These are phyloP conservation scores for Onychomys torridus DNA, from an alignment of 2,797 vertebrate genomes.

Conservation along the genomic window DNA sequence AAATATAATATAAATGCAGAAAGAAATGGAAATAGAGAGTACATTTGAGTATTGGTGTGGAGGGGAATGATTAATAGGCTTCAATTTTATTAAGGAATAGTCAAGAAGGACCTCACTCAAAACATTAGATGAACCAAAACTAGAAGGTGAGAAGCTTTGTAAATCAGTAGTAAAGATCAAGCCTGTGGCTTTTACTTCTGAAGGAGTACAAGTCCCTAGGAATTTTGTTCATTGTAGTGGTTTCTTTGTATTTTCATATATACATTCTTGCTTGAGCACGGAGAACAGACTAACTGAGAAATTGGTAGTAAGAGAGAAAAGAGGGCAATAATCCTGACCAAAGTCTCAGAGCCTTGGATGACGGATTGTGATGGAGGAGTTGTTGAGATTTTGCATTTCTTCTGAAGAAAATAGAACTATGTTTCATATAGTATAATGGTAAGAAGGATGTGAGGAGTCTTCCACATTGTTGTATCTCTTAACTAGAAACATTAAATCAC, in stretches of 20 bases:
- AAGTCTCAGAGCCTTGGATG: not conserved
- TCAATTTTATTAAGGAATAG: not conserved
- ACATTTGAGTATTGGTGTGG: not conserved
- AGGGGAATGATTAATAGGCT: not conserved
- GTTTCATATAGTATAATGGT: not conserved
- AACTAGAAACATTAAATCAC: not conserved
- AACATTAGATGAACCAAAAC: not conserved
- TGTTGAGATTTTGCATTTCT: not conserved
- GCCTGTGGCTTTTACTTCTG: not conserved
- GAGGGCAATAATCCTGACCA: not conserved
- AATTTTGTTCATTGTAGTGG: not conserved
- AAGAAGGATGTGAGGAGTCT: not conserved
- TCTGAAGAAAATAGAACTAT: not conserved
- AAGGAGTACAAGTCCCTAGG: not conserved
- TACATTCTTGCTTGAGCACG: not conserved
- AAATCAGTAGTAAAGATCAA: not conserved
- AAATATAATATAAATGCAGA: not conserved
- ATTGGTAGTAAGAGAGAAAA: not conserved
- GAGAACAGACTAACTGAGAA: not conserved
- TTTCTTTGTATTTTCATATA: not conserved
- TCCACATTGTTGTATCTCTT: not conserved
- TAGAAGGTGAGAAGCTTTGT: not conserved
- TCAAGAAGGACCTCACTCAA: not conserved
- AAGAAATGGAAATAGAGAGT: not conserved
- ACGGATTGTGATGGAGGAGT: not conserved